Evolutionary conservation across 2,113 vertebrate genomes (phyloP).

Genomic region (Crotalus viridis): DNA sequence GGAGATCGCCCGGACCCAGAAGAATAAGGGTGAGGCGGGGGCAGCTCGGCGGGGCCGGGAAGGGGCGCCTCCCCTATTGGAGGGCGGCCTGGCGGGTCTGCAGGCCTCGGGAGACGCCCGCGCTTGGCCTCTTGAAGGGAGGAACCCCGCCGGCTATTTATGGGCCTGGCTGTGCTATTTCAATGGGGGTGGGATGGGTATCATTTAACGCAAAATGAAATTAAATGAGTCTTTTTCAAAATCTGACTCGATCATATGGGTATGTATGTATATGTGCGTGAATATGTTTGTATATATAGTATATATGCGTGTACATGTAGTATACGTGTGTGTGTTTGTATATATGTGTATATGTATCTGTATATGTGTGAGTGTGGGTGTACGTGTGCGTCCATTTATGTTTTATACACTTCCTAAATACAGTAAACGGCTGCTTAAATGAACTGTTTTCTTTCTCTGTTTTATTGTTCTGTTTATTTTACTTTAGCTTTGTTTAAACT

Average conservation of each 20-base stretch:
- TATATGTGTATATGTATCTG: not conserved
- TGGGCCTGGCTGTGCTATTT: not conserved
- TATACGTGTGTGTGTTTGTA: not conserved
- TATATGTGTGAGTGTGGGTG: rapidly evolving
- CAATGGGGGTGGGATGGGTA: not conserved
- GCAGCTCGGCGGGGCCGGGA: not conserved
- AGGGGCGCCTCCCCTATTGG: not conserved
- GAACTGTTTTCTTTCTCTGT: not conserved
- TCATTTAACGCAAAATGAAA: not conserved
- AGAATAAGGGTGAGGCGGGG: slow-evolving; percentile 86
- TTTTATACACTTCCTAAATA: not conserved
- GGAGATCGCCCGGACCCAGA: slow-evolving; percentile 95
- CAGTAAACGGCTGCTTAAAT: not conserved
- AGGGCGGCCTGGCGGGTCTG: not conserved
- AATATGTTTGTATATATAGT: too few species aligned
- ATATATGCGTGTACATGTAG: too few species aligned
- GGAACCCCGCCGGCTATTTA: not conserved
- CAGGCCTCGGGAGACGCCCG: too few species aligned
- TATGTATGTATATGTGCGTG: too few species aligned
- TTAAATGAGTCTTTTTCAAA: not conserved
- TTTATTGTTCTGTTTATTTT: not conserved
- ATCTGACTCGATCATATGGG: not conserved
- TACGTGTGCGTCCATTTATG: not conserved
- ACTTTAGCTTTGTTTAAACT: not conserved
- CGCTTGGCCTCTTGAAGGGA: not conserved